Conservation (phyloP, 2,888 invertebrate genomes). For the Euproctis similis region DNA sequence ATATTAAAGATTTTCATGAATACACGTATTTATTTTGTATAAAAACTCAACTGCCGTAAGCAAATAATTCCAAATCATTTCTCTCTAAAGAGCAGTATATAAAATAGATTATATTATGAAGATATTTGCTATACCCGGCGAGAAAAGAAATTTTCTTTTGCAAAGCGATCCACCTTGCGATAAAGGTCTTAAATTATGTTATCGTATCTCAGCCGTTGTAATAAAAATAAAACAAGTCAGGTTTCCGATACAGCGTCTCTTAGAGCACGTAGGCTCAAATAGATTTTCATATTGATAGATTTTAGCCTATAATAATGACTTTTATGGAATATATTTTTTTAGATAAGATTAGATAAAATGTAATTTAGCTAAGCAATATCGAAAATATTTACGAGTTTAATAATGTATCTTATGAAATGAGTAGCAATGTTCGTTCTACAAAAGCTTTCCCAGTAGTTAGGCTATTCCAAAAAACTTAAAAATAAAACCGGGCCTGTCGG, state of each 20-base stretch:
- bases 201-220: slow-evolving; percentile 37
- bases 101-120: slow-evolving; percentile 35
- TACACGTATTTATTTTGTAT: no score
- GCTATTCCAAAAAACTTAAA: no score
- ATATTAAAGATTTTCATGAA: no score
- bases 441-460: no score
- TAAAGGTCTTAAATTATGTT: slow-evolving; percentile 50
- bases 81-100: slow-evolving; percentile 49
- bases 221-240: slow-evolving; percentile 39
- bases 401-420: no score
- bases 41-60: no score
- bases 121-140: slow-evolving; percentile 33
- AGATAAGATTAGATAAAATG: no score
- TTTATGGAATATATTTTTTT: neutral
- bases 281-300: slow-evolving; percentile 12
- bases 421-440: no score
- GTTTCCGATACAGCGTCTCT: slow-evolving; percentile 21
- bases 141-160: slow-evolving; percentile 28
- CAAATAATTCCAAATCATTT: slow-evolving; percentile 37
- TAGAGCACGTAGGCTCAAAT: slow-evolving; percentile 21
- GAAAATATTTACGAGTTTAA: no score
- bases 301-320: neutral
- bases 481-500: no score
- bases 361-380: no score
- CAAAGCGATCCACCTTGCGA: slow-evolving; percentile 37